Evolutionary conservation across 2,888 invertebrate genomes (phyloP).

Genomic region (Cyclophora albipunctata): DNA sequence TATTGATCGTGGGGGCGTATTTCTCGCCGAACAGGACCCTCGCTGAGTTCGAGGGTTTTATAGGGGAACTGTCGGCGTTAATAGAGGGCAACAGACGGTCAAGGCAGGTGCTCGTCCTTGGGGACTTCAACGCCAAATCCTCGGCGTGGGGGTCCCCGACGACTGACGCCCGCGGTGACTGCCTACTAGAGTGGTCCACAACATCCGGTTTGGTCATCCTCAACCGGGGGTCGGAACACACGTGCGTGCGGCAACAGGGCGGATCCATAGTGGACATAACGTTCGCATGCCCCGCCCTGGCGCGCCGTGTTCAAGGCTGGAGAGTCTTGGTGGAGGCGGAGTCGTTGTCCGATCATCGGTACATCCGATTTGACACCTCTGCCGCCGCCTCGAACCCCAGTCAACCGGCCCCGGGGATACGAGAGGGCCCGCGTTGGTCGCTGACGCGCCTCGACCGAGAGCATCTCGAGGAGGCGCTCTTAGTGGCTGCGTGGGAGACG

Average conservation of each 20-base stretch:
- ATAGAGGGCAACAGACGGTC: conserved; percentile 1
- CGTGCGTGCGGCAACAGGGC: conserved; percentile 3
- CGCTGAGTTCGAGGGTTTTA: conserved; percentile 15
- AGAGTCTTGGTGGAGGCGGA: background rate
- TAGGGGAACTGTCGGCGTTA: background rate
- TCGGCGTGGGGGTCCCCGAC: conserved; percentile 13
- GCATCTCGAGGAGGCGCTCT: conserved; percentile 7
- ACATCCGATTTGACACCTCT: conserved; percentile 1
- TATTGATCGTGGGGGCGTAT: conserved; percentile 11
- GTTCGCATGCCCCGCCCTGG: conserved; percentile 2
- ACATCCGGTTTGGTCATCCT: background rate
- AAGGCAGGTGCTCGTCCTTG: background rate
- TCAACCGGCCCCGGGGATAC: background rate
- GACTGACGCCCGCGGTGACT: background rate
- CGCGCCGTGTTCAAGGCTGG: background rate
- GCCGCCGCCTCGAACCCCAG: background rate
- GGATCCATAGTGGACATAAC: conserved; percentile 3
- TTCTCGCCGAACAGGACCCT: conserved; percentile 17
- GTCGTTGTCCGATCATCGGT: conserved; percentile 1
- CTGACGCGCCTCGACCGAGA: conserved; percentile 5
- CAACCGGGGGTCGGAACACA: background rate
- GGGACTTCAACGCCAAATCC: conserved; percentile 17
- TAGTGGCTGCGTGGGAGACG: conserved; percentile 8
- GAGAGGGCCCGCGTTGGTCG: conserved; percentile 8
- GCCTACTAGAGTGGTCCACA: background rate